A percentile compares a stretch with the other conserved stretches of the same genome.
Conservation (phyloP, 2,797 vertebrate genomes). For the Ceyx erithaca region DNA sequence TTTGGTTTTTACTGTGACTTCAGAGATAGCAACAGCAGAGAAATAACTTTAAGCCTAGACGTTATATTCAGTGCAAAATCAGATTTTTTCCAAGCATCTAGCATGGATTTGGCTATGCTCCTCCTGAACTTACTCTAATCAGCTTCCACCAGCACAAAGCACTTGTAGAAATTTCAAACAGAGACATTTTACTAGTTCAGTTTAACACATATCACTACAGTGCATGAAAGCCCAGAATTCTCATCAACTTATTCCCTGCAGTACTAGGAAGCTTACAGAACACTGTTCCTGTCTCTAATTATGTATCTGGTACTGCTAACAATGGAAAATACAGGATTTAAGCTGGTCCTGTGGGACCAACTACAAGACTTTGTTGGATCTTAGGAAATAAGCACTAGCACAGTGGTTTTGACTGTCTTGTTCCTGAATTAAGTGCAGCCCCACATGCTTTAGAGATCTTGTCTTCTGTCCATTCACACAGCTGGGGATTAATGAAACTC, state of each 20-base stretch:
- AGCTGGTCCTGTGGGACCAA: background rate
- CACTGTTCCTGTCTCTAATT: background rate
- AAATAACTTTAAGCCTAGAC: background rate
- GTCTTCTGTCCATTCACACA: background rate
- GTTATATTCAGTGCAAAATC: background rate
- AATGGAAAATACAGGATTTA: conserved; percentile 33
- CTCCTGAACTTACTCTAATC: background rate
- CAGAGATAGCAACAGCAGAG: background rate
- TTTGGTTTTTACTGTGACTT: background rate
- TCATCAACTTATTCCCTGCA: background rate
- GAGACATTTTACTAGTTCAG: background rate
- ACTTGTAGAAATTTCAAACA: background rate
- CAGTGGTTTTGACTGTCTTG: background rate
- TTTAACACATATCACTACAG: background rate
- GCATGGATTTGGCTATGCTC: background rate
- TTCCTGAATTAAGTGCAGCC: background rate
- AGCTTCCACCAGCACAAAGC: background rate
- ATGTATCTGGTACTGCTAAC: background rate
- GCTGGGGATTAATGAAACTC: background rate
- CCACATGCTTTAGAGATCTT: background rate
- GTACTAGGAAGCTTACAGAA: background rate
- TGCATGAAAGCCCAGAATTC: background rate
- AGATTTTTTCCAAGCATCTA: background rate
- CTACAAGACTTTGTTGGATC: background rate
- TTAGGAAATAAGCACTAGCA: background rate